Base-by-base conservation (phyloP, 2,797 vertebrate genomes). In the Lithobates sylvaticus region DNA sequence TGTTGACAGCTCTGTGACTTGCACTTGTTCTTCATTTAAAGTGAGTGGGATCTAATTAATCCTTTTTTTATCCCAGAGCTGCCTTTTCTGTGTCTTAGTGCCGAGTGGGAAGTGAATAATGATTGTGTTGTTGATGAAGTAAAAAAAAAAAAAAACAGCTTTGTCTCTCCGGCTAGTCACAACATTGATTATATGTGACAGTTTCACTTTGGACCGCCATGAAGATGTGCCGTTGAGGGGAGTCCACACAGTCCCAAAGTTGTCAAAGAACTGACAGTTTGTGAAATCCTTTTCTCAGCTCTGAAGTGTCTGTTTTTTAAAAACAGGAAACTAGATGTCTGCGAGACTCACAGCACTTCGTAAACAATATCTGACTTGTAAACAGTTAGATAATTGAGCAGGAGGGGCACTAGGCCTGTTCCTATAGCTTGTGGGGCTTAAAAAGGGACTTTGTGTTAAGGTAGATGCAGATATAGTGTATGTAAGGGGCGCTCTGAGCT, bases 1-100 rank as follows among this genome's bases (percentile, higher is more conserved):
- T 90, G 90, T 27, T 93, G 91, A 94, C 89, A 91, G 88, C 65
- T 88, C 89, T 84, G 88, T 92, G 91, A 91, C 91, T 92, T 91
- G 44, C 84, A 88, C 87, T 89, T 89, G 88, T 92, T 81, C 89
- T 90, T 92, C 89, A 89, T 90, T 91, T 92, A 89, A 91, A 92
- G 91, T 90, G 90, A 91, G 89, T 89, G 86, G 88, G 89, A 89
- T 88, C 88, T 92, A 90, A 91, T 88, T 90, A 89, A 92, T 89
- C 85, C 68, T 88, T 91, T 32, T 39, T 90, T 93, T 87, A 90
- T 90, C 84, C 88, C 85, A 88, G 89, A 92, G 79, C 85, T 90
- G 79, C 88, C 90, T 88, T 39, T 69, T 81, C 32, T 32, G 69
- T 81, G 84, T 89, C 93, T 92, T 89, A 85, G 85, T 86, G 89